Evolutionary conservation across 2,888 invertebrate species (phyloP).

Genomic region (Furcula furcula): DNA sequence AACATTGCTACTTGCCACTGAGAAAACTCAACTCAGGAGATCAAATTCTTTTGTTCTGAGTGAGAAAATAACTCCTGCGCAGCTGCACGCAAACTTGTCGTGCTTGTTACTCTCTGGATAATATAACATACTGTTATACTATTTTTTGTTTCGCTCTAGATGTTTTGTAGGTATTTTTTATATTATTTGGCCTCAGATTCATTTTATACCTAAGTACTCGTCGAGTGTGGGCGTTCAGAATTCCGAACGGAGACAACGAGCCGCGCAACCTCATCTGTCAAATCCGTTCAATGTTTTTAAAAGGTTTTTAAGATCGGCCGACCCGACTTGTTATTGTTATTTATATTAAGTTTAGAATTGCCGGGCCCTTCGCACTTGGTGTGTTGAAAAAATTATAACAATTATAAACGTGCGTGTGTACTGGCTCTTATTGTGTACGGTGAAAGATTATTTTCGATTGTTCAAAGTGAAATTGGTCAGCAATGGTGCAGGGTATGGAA

Average conservation of each 20-base stretch:
- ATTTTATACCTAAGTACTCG: too few species aligned
- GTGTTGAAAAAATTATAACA: conserved; percentile 41
- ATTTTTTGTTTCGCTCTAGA: too few species aligned
- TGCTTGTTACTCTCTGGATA: too few species aligned
- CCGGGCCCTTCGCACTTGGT: conserved; percentile 70
- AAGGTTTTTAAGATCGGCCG: conserved; percentile 61
- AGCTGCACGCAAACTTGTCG: too few species aligned
- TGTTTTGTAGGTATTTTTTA: too few species aligned
- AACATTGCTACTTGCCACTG: too few species aligned
- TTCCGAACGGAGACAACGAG: conserved; percentile 45
- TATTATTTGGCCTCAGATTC: too few species aligned
- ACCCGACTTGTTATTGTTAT: conserved; percentile 73
- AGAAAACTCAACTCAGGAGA: too few species aligned
- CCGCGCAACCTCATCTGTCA: conserved; percentile 65
- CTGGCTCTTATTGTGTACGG: conserved; percentile 36
- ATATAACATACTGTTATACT: too few species aligned
- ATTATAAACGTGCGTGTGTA: conserved; percentile 15
- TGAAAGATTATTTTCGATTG: conserved; percentile 19
- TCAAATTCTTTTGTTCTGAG: too few species aligned
- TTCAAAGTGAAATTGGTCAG: conserved; percentile 34
- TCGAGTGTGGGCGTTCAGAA: conserved; percentile 30
- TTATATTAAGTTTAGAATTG: conserved; percentile 75
- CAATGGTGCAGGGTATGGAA: conserved; percentile 66
- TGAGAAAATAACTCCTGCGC: too few species aligned
- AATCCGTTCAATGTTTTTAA: conserved; percentile 69